These are phyloP conservation scores for Hyperopisus bebe DNA, from an alignment of 2,113 vertebrate genomes.

Conservation along the genomic window DNA sequence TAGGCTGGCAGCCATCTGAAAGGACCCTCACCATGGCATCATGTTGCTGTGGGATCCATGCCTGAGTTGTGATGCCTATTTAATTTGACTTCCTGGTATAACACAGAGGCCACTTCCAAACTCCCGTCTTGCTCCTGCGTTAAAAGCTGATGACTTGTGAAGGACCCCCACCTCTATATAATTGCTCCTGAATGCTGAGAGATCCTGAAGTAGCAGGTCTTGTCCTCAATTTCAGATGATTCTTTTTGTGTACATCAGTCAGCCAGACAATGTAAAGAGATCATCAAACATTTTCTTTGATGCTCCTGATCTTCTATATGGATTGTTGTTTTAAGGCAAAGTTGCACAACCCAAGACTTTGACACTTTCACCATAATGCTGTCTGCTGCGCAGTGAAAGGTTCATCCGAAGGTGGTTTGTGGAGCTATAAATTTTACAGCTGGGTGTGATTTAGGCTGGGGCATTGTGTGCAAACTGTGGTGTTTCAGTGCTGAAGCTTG, in stretches of 20 bases:
- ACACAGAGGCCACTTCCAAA: not conserved
- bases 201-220: not conserved
- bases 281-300: not conserved
- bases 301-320: not conserved
- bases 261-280: not conserved
- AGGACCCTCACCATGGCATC: not conserved
- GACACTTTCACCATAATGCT: not conserved
- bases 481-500: not conserved
- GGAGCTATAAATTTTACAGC: not conserved
- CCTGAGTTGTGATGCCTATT: not conserved
- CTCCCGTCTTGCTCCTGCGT: not conserved
- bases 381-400: not conserved
- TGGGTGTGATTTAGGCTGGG: not conserved
- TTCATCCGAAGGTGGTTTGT: not conserved
- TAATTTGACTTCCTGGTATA: conserved; percentile 4
- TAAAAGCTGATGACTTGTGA: not conserved
- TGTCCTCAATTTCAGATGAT: not conserved
- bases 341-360: not conserved
- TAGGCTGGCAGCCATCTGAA: not conserved
- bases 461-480: not conserved
- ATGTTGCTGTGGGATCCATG: not conserved
- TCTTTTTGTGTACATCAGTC: not conserved
- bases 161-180: not conserved
- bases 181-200: not conserved
- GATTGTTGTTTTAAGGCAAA: not conserved